Evolutionary conservation across 2,797 vertebrate genomes (phyloP).

Genomic region (Neopelma chrysocephalum): DNA sequence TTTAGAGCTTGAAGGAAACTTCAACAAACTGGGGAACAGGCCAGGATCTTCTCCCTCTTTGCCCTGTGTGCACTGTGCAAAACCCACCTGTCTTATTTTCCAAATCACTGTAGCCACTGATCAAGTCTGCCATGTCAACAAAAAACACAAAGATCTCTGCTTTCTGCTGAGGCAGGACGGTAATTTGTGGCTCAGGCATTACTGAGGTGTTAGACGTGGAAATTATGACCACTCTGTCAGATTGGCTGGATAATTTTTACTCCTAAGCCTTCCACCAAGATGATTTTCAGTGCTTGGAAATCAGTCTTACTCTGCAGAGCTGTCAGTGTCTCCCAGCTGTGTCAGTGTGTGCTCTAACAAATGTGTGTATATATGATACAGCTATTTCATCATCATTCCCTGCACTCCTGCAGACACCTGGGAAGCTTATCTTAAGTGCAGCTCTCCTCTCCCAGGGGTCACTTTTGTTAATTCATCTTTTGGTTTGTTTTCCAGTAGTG

Average conservation of each 20-base stretch:
- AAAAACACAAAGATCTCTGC: not conserved
- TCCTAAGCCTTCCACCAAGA: not conserved
- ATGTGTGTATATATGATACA: not conserved
- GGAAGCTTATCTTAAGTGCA: slow-evolving; percentile 32
- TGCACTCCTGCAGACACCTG: not conserved
- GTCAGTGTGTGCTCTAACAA: slow-evolving; percentile 26
- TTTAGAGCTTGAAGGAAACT: not conserved
- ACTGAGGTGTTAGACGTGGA: not conserved
- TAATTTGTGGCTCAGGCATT: not conserved
- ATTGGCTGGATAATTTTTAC: slow-evolving; percentile 26
- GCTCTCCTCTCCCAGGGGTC: not conserved
- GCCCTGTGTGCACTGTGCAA: not conserved
- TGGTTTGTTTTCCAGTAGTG: not conserved
- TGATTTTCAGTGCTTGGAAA: slow-evolving; percentile 21
- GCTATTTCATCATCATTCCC: slow-evolving; percentile 37
- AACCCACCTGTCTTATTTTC: not conserved
- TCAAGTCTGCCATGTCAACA: not conserved
- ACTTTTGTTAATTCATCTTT: slow-evolving; percentile 1
- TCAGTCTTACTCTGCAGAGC: slow-evolving; percentile 42
- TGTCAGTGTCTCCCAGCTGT: slow-evolving; percentile 34
- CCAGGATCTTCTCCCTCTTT: not conserved
- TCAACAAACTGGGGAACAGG: not conserved
- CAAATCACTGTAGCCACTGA: not conserved
- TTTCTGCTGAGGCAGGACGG: not conserved
- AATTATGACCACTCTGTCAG: slow-evolving; percentile 33